Percentiles rank a stretch among this genome's conserved stretches.
phyloP scores from a whole-genome alignment of 1,140 invertebrate species.

The Chironomus tepperi region DNA sequence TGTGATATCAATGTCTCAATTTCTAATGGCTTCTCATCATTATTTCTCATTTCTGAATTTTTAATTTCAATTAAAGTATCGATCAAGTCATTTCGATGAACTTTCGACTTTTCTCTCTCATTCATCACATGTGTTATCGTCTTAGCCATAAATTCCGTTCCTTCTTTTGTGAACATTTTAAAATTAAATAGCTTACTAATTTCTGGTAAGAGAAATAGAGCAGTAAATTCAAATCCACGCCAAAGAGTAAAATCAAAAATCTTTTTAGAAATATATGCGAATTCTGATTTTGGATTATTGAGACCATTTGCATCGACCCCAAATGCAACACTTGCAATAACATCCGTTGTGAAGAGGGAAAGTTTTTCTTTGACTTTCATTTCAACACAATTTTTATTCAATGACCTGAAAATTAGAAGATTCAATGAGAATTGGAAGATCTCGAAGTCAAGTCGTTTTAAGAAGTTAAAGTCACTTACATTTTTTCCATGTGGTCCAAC shows the following conservation, averaged over 20 bases:
- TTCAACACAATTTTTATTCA: conserved; percentile 28
- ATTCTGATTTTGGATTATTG: conserved; percentile 42
- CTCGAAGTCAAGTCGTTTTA: no score
- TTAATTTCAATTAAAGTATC: conserved; percentile 41
- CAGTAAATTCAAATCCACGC: conserved; percentile 42
- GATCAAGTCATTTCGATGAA: conserved; percentile 40
- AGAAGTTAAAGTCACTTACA: no score
- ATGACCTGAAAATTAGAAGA: neutral
- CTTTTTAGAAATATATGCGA: conserved; percentile 37
- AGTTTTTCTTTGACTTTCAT: conserved; percentile 42
- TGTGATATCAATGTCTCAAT: conserved; percentile 52
- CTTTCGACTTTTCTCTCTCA: conserved; percentile 32
- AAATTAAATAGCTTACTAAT: conserved; percentile 30
- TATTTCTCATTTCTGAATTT: no score
- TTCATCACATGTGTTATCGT: conserved; percentile 37
- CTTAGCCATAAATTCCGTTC: conserved; percentile 35
- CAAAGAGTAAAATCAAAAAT: conserved; percentile 48
- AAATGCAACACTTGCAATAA: conserved; percentile 50
- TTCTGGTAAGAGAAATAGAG: conserved; percentile 41
- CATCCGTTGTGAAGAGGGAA: conserved; percentile 47
- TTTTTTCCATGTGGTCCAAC: neutral
- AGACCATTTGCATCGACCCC: conserved; percentile 48
- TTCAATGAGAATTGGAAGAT: no score
- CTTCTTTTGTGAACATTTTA: conserved; percentile 28
- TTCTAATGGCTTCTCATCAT: neutral